Conservation (phyloP, 1,140 invertebrate species). For the Melitaea cinxia region DNA sequence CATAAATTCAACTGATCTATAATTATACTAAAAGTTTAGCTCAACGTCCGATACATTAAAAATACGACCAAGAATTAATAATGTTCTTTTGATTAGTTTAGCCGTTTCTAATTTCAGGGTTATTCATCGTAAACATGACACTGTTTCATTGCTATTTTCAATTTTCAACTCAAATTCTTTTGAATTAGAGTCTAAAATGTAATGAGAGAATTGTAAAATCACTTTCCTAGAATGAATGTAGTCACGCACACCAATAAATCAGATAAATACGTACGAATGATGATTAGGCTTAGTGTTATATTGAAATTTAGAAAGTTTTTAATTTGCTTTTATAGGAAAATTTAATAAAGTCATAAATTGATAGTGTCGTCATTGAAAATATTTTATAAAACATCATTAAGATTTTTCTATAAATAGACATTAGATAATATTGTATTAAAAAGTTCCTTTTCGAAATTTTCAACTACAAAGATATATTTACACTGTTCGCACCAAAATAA, state of each 20-base stretch:
- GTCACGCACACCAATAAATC: slow-evolving; percentile 70
- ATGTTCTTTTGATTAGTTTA: slow-evolving; percentile 66
- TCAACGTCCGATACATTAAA: slow-evolving; percentile 13
- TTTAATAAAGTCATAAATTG: not conserved
- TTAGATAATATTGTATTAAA: too few relatives aligned
- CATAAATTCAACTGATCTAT: not conserved
- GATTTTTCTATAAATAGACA: too few relatives aligned
- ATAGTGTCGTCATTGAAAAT: too few relatives aligned
- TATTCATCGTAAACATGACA: slow-evolving; percentile 67
- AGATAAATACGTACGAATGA: slow-evolving; percentile 58
- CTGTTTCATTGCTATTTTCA: slow-evolving; percentile 37
- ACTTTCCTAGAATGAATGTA: slow-evolving; percentile 61
- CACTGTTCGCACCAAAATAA: too few relatives aligned
- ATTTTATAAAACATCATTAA: too few relatives aligned
- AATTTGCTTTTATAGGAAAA: not conserved
- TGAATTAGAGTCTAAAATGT: slow-evolving; percentile 47
- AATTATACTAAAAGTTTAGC: slow-evolving; percentile 18
- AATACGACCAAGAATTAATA: slow-evolving; percentile 49
- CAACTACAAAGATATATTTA: too few relatives aligned
- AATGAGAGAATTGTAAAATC: slow-evolving; percentile 55
- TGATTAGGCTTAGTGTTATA: slow-evolving; percentile 40
- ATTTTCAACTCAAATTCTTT: slow-evolving; percentile 45
- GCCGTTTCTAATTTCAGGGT: slow-evolving; percentile 62
- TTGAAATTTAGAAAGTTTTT: slow-evolving; percentile 1
- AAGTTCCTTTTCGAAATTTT: too few relatives aligned